Evolutionary conservation across 2,888 invertebrate species (phyloP).

Genomic region (Stramonita haemastoma): DNA sequence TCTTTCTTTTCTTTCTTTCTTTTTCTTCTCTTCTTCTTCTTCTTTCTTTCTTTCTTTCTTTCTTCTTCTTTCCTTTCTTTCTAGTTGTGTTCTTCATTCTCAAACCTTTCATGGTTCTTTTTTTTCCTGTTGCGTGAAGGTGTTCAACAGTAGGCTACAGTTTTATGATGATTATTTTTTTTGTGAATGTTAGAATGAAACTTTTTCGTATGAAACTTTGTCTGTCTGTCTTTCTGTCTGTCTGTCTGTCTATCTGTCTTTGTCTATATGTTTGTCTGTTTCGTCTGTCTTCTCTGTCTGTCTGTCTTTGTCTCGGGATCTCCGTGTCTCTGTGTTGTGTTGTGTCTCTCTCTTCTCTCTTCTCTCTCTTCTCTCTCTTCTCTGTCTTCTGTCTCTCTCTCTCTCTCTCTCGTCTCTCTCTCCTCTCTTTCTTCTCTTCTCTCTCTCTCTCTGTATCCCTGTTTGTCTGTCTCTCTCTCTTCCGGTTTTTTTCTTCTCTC

Average conservation of each 20-base stretch:
- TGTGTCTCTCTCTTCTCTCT: too few species aligned
- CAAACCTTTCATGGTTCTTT: not conserved
- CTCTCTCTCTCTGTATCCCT: not conserved
- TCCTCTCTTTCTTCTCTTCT: not conserved
- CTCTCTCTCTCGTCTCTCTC: not conserved
- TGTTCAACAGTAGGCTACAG: not conserved
- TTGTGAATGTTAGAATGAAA: not conserved
- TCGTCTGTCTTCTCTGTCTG: not conserved
- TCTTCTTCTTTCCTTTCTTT: too few species aligned
- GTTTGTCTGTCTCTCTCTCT: not conserved
- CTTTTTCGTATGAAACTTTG: not conserved
- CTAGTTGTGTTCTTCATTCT: too few species aligned
- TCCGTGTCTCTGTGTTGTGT: too few species aligned
- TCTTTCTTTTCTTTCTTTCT: too few species aligned
- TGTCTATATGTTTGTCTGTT: too few species aligned
- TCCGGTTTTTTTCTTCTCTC: not conserved
- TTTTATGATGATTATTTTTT: not conserved
- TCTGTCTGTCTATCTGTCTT: too few species aligned
- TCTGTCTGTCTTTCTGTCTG: too few species aligned
- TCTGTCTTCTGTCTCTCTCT: not conserved
- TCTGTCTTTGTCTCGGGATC: not conserved
- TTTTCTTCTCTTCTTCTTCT: too few species aligned
- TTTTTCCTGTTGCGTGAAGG: not conserved
- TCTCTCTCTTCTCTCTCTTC: not conserved
- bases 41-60: too few species aligned